Conservation (phyloP, 2,888 invertebrate genomes). For the Tenthredo notha region DNA sequence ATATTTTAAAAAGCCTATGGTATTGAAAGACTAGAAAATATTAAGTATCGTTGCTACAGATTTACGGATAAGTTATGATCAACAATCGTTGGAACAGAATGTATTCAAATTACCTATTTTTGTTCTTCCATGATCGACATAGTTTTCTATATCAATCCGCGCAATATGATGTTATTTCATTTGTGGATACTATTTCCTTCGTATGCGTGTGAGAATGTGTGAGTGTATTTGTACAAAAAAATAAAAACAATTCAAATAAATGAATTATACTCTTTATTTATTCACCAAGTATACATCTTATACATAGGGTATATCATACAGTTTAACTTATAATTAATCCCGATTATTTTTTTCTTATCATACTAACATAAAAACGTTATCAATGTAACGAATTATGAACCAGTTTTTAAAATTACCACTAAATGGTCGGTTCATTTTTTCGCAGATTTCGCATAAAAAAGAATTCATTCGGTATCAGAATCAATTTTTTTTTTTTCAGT, state of each 20-base stretch:
- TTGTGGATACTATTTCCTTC: background rate
- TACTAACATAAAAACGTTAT: background rate
- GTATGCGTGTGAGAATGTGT: slow-evolving; percentile 49
- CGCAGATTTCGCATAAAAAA: background rate
- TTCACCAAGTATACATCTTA: background rate
- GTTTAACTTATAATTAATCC: background rate
- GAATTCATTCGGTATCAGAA: background rate
- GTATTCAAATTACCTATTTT: slow-evolving; percentile 34
- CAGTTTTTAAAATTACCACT: too few species aligned
- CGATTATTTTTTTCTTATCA: background rate
- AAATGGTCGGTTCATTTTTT: background rate
- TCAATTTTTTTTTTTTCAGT: background rate
- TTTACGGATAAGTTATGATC: background rate
- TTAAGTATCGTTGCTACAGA: slow-evolving; percentile 9
- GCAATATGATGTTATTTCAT: background rate
- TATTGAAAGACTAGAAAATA: background rate
- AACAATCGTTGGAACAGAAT: background rate
- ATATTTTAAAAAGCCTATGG: background rate
- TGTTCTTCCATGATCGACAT: slow-evolving; percentile 30
- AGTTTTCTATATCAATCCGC: background rate
- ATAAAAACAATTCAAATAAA: slow-evolving; percentile 39
- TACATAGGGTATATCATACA: background rate
- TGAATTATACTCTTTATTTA: background rate
- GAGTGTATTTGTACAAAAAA: slow-evolving; percentile 52
- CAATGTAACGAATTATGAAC: background rate